These are phyloP conservation scores for Sesia apiformis DNA, from an alignment of 2,888 invertebrate species.

Conservation along the genomic window DNA sequence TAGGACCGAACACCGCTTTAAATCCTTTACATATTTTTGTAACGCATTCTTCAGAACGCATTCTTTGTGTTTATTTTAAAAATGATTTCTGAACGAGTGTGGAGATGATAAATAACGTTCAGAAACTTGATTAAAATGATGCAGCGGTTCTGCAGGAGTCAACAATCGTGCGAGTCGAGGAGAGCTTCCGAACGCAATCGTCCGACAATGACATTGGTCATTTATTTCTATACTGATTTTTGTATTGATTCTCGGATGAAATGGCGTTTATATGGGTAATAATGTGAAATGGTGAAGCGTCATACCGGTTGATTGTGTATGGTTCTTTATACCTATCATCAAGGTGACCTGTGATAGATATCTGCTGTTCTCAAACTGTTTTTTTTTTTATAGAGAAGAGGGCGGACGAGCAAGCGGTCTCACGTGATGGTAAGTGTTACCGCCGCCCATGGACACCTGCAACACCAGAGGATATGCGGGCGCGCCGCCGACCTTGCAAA, in stretches of 20 bases:
- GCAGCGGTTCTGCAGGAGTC: slow-evolving; percentile 25
- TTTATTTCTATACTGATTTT: slow-evolving; percentile 31
- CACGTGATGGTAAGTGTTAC: too few relatives aligned
- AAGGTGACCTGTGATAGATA: too few relatives aligned
- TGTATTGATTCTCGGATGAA: slow-evolving; percentile 15
- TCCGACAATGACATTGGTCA: slow-evolving; percentile 22
- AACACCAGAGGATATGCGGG: too few relatives aligned
- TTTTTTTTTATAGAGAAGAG: too few relatives aligned
- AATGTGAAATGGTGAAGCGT: neutral
- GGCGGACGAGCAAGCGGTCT: too few relatives aligned
- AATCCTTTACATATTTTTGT: slow-evolving; percentile 65
- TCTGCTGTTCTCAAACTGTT: too few relatives aligned
- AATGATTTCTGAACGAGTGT: slow-evolving; percentile 13
- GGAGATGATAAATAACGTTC: slow-evolving; percentile 43
- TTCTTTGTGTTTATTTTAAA: slow-evolving; percentile 46
- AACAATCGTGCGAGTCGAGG: slow-evolving; percentile 19
- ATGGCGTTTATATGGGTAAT: neutral
- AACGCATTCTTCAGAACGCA: slow-evolving; percentile 51
- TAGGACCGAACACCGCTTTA: slow-evolving; percentile 39
- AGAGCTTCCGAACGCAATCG: slow-evolving; percentile 36
- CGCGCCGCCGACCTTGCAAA: too few relatives aligned
- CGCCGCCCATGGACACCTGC: too few relatives aligned
- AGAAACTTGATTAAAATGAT: slow-evolving; percentile 55
- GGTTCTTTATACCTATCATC: too few relatives aligned
- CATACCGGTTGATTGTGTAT: neutral